Conservation (phyloP, 2,888 invertebrate species). For the Seira sanloemensis region DNA sequence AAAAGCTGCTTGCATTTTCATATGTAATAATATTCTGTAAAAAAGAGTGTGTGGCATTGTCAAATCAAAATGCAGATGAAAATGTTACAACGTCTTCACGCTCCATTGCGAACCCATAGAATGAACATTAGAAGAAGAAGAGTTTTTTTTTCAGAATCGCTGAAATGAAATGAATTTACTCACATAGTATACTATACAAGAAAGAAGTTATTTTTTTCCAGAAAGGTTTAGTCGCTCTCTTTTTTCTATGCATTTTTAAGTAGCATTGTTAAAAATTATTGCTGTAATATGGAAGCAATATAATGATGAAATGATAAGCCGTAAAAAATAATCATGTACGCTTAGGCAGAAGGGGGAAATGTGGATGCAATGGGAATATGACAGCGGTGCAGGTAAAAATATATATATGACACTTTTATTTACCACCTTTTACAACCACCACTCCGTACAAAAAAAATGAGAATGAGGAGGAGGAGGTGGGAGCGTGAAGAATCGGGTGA, state of each 20-base stretch:
- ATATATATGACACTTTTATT: not conserved
- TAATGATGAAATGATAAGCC: not conserved
- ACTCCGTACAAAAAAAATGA: not conserved
- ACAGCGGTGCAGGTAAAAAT: no score
- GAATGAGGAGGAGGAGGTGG: not conserved
- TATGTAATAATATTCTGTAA: no score
- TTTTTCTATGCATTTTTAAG: constrained; percentile 49
- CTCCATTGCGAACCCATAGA: no score
- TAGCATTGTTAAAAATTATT: constrained; percentile 26
- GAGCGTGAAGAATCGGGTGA: not conserved
- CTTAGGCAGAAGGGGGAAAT: no score
- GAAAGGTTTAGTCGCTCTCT: not conserved
- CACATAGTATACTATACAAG: no score
- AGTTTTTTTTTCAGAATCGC: no score
- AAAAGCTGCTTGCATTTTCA: not conserved
- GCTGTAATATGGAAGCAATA: not conserved
- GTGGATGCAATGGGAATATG: no score
- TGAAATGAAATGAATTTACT: no score
- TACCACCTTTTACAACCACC: not conserved
- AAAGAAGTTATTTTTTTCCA: no score
- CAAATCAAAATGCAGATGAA: not conserved
- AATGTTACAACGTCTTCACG: not conserved
- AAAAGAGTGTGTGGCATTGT: not conserved
- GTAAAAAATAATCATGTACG: no score
- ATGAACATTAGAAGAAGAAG: no score